Evolutionary conservation across 2,888 invertebrate genomes (phyloP).

Genomic region (Chirona hameri): DNA sequence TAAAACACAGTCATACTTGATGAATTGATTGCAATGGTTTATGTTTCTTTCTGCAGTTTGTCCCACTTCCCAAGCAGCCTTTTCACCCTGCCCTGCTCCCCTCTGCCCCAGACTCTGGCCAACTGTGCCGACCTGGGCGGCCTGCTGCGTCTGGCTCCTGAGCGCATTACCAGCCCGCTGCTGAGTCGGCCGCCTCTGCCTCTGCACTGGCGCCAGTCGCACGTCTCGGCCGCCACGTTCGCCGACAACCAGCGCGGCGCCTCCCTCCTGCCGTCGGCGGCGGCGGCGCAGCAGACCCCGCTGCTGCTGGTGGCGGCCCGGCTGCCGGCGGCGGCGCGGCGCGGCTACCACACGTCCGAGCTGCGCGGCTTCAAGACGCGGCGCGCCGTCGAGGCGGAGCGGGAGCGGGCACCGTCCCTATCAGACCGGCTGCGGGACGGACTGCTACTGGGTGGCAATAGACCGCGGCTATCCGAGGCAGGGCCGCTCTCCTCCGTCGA

Average conservation of each 20-base stretch:
- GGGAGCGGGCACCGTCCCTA: conserved; percentile 66
- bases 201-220: neutral
- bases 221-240: conserved; percentile 2
- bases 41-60: no score
- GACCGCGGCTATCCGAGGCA: conserved; percentile 55
- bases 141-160: neutral
- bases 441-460: conserved; percentile 43
- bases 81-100: no score
- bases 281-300: neutral
- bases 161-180: neutral
- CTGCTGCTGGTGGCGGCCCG: neutral
- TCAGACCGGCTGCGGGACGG: conserved; percentile 62
- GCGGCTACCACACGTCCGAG: conserved; percentile 64
- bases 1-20: no score
- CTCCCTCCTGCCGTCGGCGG: neutral
- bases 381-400: conserved; percentile 64
- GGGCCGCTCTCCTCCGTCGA: conserved; percentile 79
- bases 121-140: neutral
- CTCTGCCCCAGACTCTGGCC: neutral
- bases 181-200: neutral
- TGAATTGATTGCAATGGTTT: no score
- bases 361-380: conserved; percentile 74
- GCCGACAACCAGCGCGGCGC: neutral
- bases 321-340: neutral
- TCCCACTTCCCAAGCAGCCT: no score